Evolutionary conservation across 2,113 vertebrate genomes (phyloP).

Genomic region (Terrapene triunguis): DNA sequence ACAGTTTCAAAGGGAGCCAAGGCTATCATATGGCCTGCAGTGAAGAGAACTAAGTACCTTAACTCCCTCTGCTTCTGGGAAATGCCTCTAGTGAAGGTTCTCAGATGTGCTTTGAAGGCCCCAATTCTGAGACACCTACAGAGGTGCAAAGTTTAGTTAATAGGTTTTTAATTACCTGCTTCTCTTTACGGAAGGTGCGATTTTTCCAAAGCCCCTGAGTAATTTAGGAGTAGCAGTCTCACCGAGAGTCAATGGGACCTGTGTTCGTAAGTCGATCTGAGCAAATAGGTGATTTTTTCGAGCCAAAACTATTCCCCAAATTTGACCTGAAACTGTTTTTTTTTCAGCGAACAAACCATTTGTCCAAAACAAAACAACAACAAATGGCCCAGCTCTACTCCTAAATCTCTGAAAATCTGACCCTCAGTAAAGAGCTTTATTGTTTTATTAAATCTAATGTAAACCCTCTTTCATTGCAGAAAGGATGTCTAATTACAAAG

Average conservation of each 20-base stretch:
- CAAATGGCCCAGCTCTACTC: too few relatives aligned
- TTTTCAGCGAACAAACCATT: too few relatives aligned
- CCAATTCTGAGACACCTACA: not conserved
- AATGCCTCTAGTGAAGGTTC: not conserved
- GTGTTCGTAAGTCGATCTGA: not conserved
- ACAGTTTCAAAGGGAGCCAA: not conserved
- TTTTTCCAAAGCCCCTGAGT: not conserved
- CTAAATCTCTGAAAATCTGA: too few relatives aligned
- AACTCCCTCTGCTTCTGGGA: not conserved
- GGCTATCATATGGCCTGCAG: not conserved
- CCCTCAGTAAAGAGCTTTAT: too few relatives aligned
- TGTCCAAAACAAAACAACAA: too few relatives aligned
- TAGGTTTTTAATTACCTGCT: not conserved
- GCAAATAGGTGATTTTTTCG: too few relatives aligned
- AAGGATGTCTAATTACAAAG: rapidly evolving
- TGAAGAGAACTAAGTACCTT: not conserved
- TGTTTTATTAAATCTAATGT: not conserved
- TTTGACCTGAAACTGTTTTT: too few relatives aligned
- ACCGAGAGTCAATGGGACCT: not conserved
- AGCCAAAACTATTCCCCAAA: too few relatives aligned
- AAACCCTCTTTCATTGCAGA: not conserved
- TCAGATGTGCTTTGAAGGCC: not conserved
- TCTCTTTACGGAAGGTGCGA: not conserved
- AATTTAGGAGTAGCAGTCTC: not conserved
- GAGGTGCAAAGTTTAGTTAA: too few relatives aligned